Conservation (phyloP, 2,888 invertebrate species). For the Apoderus coryli region DNA sequence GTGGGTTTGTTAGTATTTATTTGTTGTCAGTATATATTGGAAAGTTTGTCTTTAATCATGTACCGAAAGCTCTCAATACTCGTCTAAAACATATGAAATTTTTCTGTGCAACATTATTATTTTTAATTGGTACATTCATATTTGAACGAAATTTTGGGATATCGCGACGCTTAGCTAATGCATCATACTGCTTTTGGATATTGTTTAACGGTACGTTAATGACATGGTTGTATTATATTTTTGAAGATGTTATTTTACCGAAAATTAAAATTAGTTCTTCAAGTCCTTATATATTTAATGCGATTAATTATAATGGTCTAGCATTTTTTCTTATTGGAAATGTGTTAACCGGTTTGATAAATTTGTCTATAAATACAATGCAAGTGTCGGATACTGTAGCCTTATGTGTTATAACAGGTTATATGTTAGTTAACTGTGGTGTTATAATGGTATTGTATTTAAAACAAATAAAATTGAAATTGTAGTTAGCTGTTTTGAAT, state of each 20-base stretch:
- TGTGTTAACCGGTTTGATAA: conserved; percentile 69
- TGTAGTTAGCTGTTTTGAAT: conserved; percentile 24
- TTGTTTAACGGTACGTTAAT: conserved; percentile 46
- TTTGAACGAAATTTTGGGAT: conserved; percentile 40
- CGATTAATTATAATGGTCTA: conserved; percentile 69
- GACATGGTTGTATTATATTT: conserved; percentile 38
- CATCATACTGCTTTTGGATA: conserved; percentile 67
- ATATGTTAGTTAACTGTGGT: conserved; percentile 39
- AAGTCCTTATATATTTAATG: conserved; percentile 46
- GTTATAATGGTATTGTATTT: conserved; percentile 31
- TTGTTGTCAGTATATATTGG: conserved; percentile 56
- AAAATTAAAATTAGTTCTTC: conserved; percentile 22
- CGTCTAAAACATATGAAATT: conserved; percentile 8
- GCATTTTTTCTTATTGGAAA: conserved; percentile 75
- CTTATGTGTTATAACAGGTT: conserved; percentile 40
- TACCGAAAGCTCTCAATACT: conserved; percentile 25
- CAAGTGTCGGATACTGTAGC: conserved; percentile 29
- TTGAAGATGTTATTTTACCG: conserved; percentile 35
- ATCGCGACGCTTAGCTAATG: conserved; percentile 72
- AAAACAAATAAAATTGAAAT: conserved; percentile 35
- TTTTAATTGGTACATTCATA: conserved; percentile 21
- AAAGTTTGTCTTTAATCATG: too few relatives aligned
- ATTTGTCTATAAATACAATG: conserved; percentile 53
- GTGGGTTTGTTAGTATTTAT: conserved; percentile 77
- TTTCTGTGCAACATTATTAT: conserved; percentile 10